phyloP scores from a whole-genome alignment of 2,888 invertebrate species.

The Drosophila tanythrix region DNA sequence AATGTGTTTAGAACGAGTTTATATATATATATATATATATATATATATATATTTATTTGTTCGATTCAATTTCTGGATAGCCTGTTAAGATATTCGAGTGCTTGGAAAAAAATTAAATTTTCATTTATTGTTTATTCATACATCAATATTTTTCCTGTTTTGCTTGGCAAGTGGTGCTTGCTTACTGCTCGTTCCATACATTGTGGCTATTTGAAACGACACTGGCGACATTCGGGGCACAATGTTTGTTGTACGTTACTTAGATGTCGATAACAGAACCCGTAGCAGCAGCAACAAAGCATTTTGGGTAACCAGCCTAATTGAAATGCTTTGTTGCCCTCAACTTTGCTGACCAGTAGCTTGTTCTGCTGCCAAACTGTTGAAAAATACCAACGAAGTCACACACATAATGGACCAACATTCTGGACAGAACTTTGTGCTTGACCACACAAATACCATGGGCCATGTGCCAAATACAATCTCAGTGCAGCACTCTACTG shows the following conservation, averaged over 20 bases:
- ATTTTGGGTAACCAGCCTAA: too few relatives aligned
- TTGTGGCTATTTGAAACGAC: conserved; percentile 12
- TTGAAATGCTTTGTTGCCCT: conserved; percentile 53
- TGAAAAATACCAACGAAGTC: conserved; percentile 25
- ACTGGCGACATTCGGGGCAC: neutral
- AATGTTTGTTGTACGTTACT: conserved; percentile 26
- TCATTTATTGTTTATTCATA: conserved; percentile 13
- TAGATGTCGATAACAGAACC: conserved; percentile 48
- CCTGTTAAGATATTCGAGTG: neutral
- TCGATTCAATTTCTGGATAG: neutral
- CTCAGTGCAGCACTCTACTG: conserved; percentile 7
- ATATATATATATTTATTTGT: neutral
- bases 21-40: neutral
- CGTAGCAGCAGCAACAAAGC: neutral
- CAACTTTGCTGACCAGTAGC: conserved; percentile 44
- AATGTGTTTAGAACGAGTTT: neutral
- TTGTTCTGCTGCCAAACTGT: conserved; percentile 29
- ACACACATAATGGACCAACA: conserved; percentile 11
- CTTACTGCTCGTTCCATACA: conserved; percentile 4
- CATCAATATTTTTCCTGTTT: neutral
- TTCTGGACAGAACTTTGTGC: conserved; percentile 15
- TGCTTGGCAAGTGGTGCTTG: conserved; percentile 7
- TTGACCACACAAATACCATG: conserved; percentile 34
- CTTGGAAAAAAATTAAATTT: conserved; percentile 25
- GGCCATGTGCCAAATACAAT: conserved; percentile 15